Percentiles rank a stretch among this genome's conserved stretches.
Conservation (phyloP, 2,888 invertebrate species). For the Podabrus alpinus region DNA sequence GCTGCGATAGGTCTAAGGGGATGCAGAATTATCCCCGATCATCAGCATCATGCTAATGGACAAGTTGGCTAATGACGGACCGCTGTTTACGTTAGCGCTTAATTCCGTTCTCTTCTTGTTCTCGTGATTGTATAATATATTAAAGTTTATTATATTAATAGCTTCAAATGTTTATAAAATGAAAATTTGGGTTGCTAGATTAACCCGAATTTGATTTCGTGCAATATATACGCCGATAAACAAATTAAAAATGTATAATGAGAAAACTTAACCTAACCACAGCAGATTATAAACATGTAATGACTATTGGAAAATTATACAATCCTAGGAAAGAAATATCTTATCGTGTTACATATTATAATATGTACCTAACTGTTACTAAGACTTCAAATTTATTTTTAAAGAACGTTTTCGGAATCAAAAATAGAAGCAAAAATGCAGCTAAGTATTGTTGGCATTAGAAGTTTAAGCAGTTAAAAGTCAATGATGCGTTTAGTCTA, state of each 20-base stretch:
- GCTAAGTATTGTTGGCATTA: background rate
- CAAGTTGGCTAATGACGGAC: constrained; percentile 50
- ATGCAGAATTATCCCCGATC: constrained; percentile 46
- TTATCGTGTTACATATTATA: background rate
- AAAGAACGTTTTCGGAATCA: background rate
- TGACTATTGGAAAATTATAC: background rate
- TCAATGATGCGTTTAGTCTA: constrained; percentile 31
- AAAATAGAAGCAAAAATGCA: background rate
- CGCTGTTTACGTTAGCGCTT: constrained; percentile 50
- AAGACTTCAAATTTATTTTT: background rate
- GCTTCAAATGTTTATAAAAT: background rate
- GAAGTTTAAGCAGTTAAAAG: constrained; percentile 12
- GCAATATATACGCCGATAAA: too few relatives aligned
- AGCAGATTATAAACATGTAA: background rate
- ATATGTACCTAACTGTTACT: too few relatives aligned
- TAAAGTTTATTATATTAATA: background rate
- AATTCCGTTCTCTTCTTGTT: constrained; percentile 38
- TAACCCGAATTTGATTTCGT: background rate
- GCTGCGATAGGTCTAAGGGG: constrained; percentile 43
- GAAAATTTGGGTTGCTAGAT: background rate
- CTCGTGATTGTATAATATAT: constrained; percentile 13
- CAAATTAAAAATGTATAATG: background rate
- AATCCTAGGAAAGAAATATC: background rate
- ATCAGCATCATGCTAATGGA: constrained; percentile 48
- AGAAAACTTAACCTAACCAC: background rate